Evolutionary conservation across 2,113 vertebrate species (phyloP).

Genomic region (Chaenogobius annularis): DNA sequence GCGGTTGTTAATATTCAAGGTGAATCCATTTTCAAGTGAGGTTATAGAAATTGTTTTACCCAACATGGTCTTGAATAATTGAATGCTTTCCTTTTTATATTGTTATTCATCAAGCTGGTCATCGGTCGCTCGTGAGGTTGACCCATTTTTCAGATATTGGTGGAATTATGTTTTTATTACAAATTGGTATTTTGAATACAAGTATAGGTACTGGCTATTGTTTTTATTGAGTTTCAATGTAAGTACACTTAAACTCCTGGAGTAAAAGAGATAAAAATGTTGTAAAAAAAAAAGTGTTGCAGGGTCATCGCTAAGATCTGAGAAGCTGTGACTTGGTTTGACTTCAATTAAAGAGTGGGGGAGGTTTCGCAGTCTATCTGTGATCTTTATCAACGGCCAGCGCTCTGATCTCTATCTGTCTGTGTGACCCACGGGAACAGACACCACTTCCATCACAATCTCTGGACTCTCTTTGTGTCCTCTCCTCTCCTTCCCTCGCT

Average conservation of each 20-base stretch:
- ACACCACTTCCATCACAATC: constrained; percentile 75
- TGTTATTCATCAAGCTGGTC: too few relatives aligned
- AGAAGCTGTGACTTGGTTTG: constrained; percentile 78
- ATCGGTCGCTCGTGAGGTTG: too few relatives aligned
- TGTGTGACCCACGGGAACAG: constrained; percentile 70
- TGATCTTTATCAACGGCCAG: constrained; percentile 79
- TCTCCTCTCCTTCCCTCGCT: constrained; percentile 50
- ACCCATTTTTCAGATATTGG: too few relatives aligned
- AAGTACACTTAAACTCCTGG: constrained; percentile 1
- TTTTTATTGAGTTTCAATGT: not conserved
- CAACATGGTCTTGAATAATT: not conserved
- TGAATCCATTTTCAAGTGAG: not conserved
- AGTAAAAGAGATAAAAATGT: constrained; percentile 47
- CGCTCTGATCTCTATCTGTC: constrained; percentile 80
- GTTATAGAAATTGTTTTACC: not conserved
- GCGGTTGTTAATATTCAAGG: constrained; percentile 3
- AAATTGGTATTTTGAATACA: too few relatives aligned
- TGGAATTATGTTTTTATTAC: too few relatives aligned
- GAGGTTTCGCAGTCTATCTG: constrained; percentile 75
- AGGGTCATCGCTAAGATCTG: constrained; percentile 80
- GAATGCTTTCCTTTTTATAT: not conserved
- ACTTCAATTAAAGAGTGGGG: constrained; percentile 83
- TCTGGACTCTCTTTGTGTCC: constrained; percentile 66
- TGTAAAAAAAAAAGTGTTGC: constrained; percentile 49
- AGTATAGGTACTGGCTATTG: too few relatives aligned